phyloP scores from a whole-genome alignment of 2,113 vertebrate species.

The Sylvia atricapilla region DNA sequence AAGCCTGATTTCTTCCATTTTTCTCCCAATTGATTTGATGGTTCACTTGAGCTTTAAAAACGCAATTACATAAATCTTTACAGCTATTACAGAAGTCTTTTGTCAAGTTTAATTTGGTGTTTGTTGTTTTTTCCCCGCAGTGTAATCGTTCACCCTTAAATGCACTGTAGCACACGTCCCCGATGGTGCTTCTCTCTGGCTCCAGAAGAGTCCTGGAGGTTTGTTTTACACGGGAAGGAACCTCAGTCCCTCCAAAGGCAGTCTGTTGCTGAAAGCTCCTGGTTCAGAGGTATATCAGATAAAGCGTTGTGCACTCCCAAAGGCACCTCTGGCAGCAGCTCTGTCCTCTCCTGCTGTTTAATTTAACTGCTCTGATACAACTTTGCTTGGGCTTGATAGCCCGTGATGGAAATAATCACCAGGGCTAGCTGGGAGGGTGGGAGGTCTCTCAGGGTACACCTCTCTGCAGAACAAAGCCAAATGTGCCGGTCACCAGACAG shows the following conservation, averaged over 20 bases:
- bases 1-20: constrained; percentile 49
- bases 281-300: not conserved
- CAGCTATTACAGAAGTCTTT: constrained; percentile 48
- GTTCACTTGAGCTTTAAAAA: constrained; percentile 67
- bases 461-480: too few species aligned
- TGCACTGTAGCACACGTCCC: not conserved
- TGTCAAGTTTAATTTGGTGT: constrained; percentile 43
- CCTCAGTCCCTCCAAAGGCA: not conserved
- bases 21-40: constrained; percentile 44
- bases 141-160: constrained; percentile 11
- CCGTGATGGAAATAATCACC: not conserved
- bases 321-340: not conserved
- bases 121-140: not conserved
- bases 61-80: constrained; percentile 59
- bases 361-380: not conserved
- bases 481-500: not conserved
- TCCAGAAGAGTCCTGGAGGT: not conserved
- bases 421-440: not conserved
- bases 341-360: not conserved
- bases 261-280: not conserved
- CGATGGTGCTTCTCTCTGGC: not conserved
- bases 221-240: not conserved
- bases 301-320: fast-evolving
- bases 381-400: not conserved
- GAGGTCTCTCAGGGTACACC: not conserved